A percentile compares a stretch with the other conserved stretches of the same genome.
Evolutionary conservation across 2,113 vertebrate genomes (phyloP).

Genomic region (Upupa epops): DNA sequence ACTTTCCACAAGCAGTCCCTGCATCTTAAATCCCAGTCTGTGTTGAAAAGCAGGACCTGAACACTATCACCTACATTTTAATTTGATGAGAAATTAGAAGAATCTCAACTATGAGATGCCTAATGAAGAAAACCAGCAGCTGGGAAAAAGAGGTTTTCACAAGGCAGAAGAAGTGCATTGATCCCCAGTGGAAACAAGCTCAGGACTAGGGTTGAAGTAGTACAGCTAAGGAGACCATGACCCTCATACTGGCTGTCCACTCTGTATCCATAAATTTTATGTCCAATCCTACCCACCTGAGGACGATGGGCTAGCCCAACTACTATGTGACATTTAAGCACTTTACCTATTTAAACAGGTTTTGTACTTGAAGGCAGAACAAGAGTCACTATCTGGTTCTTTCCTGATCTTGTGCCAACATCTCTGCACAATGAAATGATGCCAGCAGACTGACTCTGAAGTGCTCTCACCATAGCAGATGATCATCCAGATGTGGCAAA

Average conservation of each 20-base stretch:
- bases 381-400: not conserved
- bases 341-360: not conserved
- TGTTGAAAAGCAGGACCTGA: not conserved
- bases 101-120: not conserved
- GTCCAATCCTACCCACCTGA: too few species aligned
- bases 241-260: not conserved
- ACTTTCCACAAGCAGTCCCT: not conserved
- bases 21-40: not conserved
- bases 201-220: not conserved
- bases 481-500: not conserved
- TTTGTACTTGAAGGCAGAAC: not conserved
- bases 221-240: not conserved
- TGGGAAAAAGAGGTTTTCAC: not conserved
- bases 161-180: not conserved
- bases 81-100: not conserved
- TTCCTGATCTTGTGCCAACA: not conserved
- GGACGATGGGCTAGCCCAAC: not conserved
- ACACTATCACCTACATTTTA: not conserved
- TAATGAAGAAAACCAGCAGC: not conserved
- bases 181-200: not conserved
- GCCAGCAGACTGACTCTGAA: not conserved
- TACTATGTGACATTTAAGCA: not conserved
- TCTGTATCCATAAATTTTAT: not conserved
- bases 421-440: not conserved
- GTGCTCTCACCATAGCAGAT: not conserved